Percentiles rank a stretch among this genome's conserved stretches.
phyloP scores from a whole-genome alignment of 2,888 invertebrate species.

The Anagyrus pseudococci region DNA sequence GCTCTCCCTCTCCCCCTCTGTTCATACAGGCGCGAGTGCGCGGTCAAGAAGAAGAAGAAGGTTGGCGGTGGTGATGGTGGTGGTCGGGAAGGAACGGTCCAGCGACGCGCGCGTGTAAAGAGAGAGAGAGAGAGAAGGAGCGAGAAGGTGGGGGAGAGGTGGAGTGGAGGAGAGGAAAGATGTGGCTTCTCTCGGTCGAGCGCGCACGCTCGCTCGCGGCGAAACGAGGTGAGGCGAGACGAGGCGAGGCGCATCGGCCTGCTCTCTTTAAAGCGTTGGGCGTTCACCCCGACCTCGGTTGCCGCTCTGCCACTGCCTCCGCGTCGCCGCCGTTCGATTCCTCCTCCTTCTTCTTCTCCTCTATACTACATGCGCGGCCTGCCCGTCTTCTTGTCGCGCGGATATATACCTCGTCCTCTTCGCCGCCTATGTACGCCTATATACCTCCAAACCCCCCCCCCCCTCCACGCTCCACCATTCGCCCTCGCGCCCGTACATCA shows the following conservation, averaged over 20 bases:
- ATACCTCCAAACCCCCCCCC: too few species aligned
- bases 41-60: too few species aligned
- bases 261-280: conserved; percentile 60
- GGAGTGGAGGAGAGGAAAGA: conserved; percentile 27
- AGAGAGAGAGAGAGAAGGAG: conserved; percentile 36
- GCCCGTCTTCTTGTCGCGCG: too few species aligned
- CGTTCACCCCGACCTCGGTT: conserved; percentile 61
- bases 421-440: too few species aligned
- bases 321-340: not conserved
- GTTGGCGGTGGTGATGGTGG: too few species aligned
- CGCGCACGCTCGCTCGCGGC: conserved; percentile 35
- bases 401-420: too few species aligned
- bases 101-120: conserved; percentile 6
- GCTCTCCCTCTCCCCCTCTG: too few species aligned
- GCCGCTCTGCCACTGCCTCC: conserved; percentile 27
- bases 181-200: too few species aligned
- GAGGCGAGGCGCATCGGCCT: conserved; percentile 54
- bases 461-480: too few species aligned
- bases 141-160: conserved; percentile 23
- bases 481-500: too few species aligned
- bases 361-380: not conserved
- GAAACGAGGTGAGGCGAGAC: conserved; percentile 50
- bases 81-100: conserved; percentile 3
- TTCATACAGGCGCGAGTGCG: too few species aligned
- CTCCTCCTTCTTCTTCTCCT: not conserved